Conservation (phyloP, 2,888 invertebrate species). For the Agrotis clavis region DNA sequence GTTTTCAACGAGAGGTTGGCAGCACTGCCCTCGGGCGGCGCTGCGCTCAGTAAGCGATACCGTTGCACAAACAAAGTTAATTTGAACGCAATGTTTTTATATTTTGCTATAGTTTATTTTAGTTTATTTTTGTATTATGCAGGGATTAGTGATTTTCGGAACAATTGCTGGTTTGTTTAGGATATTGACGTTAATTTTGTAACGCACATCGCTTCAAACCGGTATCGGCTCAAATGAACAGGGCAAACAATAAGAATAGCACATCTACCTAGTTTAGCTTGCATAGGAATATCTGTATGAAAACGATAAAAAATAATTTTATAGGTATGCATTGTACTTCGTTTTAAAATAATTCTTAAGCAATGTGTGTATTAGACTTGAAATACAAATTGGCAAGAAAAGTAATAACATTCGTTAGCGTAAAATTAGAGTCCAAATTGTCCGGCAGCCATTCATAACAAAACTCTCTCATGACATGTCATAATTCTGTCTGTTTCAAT, state of each 20-base stretch:
- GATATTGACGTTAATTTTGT: constrained; percentile 36
- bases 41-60: constrained; percentile 72
- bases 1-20: constrained; percentile 86
- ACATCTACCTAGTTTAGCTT: not conserved
- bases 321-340: too few species aligned
- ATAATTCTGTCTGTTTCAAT: constrained; percentile 36
- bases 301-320: not conserved
- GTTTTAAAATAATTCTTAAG: too few species aligned
- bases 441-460: not conserved
- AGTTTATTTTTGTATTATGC: constrained; percentile 69
- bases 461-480: constrained; percentile 32
- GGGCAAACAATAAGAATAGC: not conserved
- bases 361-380: not conserved
- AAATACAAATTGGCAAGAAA: not conserved
- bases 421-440: constrained; percentile 6
- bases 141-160: constrained; percentile 59
- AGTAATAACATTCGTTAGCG: constrained; percentile 8
- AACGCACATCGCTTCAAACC: constrained; percentile 15
- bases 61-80: constrained; percentile 74
- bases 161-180: constrained; percentile 60
- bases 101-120: constrained; percentile 69
- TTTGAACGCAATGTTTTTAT: constrained; percentile 70
- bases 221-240: not conserved
- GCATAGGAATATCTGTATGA: not conserved
- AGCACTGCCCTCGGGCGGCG: constrained; percentile 81